phyloP scores from a whole-genome alignment of 2,797 vertebrate species.

The Sebastes matsubarae region DNA sequence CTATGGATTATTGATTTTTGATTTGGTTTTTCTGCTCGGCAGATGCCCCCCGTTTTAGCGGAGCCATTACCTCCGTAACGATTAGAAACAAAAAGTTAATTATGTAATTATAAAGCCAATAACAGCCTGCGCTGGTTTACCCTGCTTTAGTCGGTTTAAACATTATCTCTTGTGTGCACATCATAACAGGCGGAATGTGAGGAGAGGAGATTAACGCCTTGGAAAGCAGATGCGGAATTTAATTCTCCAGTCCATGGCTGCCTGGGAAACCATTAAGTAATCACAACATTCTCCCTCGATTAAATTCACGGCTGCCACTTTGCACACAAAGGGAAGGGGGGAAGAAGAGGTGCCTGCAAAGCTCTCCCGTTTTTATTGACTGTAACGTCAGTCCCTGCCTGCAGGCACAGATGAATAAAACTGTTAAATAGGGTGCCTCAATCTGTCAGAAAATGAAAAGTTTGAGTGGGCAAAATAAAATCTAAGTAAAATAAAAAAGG shows the following conservation, averaged over 20 bases:
- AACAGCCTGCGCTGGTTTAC: constrained; percentile 99
- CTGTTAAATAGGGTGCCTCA: constrained; percentile 91
- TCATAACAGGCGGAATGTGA: constrained; percentile 99
- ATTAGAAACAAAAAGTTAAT: constrained; percentile 99
- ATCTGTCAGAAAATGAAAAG: constrained; percentile 95
- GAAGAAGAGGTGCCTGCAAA: constrained; percentile 86
- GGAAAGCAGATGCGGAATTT: constrained; percentile 99
- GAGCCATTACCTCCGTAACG: constrained; percentile 99
- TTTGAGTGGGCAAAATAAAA: constrained; percentile 87
- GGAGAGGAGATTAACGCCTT: constrained; percentile 99
- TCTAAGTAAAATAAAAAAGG: constrained; percentile 86
- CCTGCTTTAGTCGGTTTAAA: constrained; percentile 99
- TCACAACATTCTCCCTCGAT: constrained; percentile 99
- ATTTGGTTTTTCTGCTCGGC: constrained; percentile 96
- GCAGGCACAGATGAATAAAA: constrained; percentile 90
- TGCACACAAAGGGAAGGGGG: constrained; percentile 92
- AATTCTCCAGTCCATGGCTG: constrained; percentile 99
- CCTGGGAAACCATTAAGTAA: constrained; percentile 99
- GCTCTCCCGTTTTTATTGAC: constrained; percentile 93
- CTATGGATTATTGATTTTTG: constrained; percentile 99
- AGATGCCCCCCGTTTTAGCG: constrained; percentile 96
- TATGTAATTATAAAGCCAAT: constrained; percentile 99
- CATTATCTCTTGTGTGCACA: constrained; percentile 99
- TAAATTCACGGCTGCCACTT: constrained; percentile 97
- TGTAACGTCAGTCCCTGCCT: constrained; percentile 90